Evolutionary conservation across 2,797 vertebrate genomes (phyloP), one percentile per base, ranked within the genome.

Genomic region (Psittacula derbiana): DNA sequence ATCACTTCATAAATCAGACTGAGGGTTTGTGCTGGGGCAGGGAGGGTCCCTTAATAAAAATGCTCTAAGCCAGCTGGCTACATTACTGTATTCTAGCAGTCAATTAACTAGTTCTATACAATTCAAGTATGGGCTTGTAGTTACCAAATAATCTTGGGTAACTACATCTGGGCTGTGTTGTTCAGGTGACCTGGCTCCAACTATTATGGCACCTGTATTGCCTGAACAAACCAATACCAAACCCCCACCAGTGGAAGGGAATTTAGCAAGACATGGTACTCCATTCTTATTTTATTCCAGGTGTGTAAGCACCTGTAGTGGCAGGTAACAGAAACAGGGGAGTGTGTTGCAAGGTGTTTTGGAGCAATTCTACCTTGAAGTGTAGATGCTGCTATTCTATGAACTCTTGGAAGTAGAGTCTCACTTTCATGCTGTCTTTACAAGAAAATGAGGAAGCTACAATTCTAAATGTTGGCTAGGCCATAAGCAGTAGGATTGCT

Each of bases 381-480:
- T 6, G 17, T 12, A 19, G 43, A 33, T 30, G 16, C 23, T 75
- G 40, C 36, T 53, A 8, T 52, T 76, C 16, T 31, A 38, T 17
- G n/a, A 41, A 0, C 11, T 43, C 40, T 36, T 7, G 1, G 1
- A 57, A 44, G 17, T 47, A 38, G 10, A 4, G 30, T 46, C 11
- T 80, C 19, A 5, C 16, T 30, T 53, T 27, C 24, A 16, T 47
- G 18, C 28, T 43, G 10, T 30, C 40, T 67, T 81, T 33, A 44
- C 27, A 53, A 76, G 33, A 55, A 46, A 47, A 30, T 4, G 27
- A 67, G 28, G 15, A n/a, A 5, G 13, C 44, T 64, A 4, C 7
- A 28, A n/a, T 57, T 17, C 28, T 21, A 30, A 31, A 10, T 11
- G 13, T 9, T 69, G 24, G 16, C 31, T 24, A 38, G 28, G 23